Evolutionary conservation across 2,888 invertebrate genomes (phyloP), one percentile per base, ranked within the genome.

Genomic region (Pterostichus niger): DNA sequence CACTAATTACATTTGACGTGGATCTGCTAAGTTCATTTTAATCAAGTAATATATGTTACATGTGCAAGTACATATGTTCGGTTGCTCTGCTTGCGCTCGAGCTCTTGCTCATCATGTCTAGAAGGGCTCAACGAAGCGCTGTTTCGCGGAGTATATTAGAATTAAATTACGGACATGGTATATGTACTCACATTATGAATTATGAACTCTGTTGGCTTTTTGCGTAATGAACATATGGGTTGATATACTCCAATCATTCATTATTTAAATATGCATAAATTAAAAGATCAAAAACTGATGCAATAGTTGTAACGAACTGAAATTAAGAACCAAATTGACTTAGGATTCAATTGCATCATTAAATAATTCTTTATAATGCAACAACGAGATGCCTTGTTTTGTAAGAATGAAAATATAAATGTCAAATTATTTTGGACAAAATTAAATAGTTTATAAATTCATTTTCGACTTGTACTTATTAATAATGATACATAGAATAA

Each of bases 21-120:
- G 54, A 80, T 71, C 33, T 54, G 68, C 82, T 82, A 82, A 82
- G 59, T 82, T 75, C 75, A 61, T 82, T 82, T 82, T 82, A 82
- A 82, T 82, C 82, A 82, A 82, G 82, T 82, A 82, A 82, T 82
- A 82, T 82, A 82, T 59, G 82, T 82, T 82, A 75, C 75, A 82
- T 82, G 54, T 54, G 52, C 77, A 56, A 56, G 77, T 56, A 77
- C 77, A 77, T 77, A 54, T 77, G 54, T 77, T 17, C 7, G 13
- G 31, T 15, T 49, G 56, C 46, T 11, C 33, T 5, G 17, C n/a
- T 13, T 33, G 71, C 15, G 46, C 40, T 49, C 24, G 1, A 7
- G 40, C 40, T 40, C 40, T 10, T 24, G 64, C 35, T 64, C 31
- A 44, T 64, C 31, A 44, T 7, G 13, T 13, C 33, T 40, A 6